Base-by-base conservation (phyloP, 2,113 vertebrate genomes). In the Melanostigma gelatinosum region DNA sequence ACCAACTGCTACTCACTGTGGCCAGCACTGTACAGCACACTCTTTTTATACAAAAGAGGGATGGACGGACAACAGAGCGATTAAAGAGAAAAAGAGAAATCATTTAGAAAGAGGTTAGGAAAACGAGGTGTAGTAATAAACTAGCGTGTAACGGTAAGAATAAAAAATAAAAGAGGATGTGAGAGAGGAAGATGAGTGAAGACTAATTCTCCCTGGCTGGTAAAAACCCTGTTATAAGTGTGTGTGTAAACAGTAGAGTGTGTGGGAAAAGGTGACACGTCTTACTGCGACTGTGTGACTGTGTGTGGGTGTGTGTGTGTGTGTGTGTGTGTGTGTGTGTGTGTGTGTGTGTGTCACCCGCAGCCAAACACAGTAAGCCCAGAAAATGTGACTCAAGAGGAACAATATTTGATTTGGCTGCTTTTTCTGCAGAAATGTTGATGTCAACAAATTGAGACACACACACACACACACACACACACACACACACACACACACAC, bases 401-500 rank as follows among this genome's bases (percentile, higher is more conserved):
- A 72, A 71, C 10, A 9, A 57, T 83, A 69, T 86, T 83, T 60
- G 58, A 78, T 83, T 83, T n/a, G 5, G 3, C 69, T 75, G 70
- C 61, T 72, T 0, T 48, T 75, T 60, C 15, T 20, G 50, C 3
- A 22, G 36, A 78, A 87, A 42, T 27, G 44, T 48, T 40, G 36
- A 77, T 7, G 75, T 76, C 72, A 42, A 79, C 77, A 84, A 61
- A 58, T 16, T 15, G 20, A 55, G 22, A 54, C 18, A 58, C 58
- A 74, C 24, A 54, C 24, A 64, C 64, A 72, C n/a, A 42, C 16
- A 62, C 36, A 57, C 18, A 50, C 16, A 62, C 42, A 71, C 16
- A 48, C 20, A 54, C 18, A 57, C 46, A 52, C 24, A 58, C 58
- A 74, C 13, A 54, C 18, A 57, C 29, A 2, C 29, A 29, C 29